phyloP scores from a whole-genome alignment of 2,113 vertebrate species.

The Morone saxatilis region DNA sequence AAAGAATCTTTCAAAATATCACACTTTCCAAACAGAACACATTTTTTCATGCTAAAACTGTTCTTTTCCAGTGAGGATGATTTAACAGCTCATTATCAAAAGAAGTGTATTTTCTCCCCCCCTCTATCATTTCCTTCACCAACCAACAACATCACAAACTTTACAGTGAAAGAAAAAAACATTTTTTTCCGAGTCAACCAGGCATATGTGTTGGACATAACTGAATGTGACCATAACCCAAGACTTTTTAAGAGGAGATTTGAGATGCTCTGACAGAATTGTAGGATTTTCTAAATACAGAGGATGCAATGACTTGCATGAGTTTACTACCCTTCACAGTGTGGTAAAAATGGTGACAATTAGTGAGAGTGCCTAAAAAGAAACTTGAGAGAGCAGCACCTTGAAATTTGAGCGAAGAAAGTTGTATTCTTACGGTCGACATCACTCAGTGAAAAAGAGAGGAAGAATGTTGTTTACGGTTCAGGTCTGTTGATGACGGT shows the following conservation, averaged over 20 bases:
- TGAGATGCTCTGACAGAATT: slow-evolving; percentile 7
- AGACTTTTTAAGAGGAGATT: slow-evolving; percentile 19
- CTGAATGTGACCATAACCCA: slow-evolving; percentile 16
- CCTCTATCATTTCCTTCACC: slow-evolving; percentile 40
- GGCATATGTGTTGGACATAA: slow-evolving; percentile 19
- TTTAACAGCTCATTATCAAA: slow-evolving; percentile 83
- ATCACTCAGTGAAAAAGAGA: slow-evolving; percentile 78
- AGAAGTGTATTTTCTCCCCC: slow-evolving; percentile 42
- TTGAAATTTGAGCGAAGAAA: slow-evolving; percentile 54
- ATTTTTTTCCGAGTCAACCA: neutral
- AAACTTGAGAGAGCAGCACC: slow-evolving; percentile 16
- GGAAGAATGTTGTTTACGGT: slow-evolving; percentile 95
- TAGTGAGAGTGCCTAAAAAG: neutral
- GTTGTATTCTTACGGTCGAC: slow-evolving; percentile 57
- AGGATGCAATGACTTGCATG: slow-evolving; percentile 74
- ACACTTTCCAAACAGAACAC: slow-evolving; percentile 80
- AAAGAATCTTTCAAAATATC: slow-evolving; percentile 84
- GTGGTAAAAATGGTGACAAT: slow-evolving; percentile 17
- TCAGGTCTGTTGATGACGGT: slow-evolving; percentile 87
- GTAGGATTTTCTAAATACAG: slow-evolving; percentile 78
- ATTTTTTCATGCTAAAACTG: slow-evolving; percentile 72
- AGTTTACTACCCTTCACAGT: slow-evolving; percentile 2
- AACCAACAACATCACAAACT: slow-evolving; percentile 60
- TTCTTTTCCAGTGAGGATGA: slow-evolving; percentile 71
- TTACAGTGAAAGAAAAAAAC: slow-evolving; percentile 38